Evolutionary conservation across 2,113 vertebrate genomes (phyloP), one percentile per base, ranked within the genome.

Genomic region (Amblyornis subalaris): DNA sequence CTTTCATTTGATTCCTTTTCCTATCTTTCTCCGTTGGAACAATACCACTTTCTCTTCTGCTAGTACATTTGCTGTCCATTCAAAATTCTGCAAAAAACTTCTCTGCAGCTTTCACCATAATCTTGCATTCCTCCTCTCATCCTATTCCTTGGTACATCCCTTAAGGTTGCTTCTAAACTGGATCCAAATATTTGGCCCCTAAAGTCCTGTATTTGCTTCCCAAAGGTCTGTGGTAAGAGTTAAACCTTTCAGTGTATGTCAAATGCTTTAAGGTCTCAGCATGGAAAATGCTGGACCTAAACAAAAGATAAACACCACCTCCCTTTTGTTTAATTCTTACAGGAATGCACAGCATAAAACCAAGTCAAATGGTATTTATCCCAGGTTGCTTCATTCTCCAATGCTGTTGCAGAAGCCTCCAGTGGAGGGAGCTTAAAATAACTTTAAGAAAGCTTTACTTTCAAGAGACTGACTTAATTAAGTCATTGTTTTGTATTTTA

Each of bases 361-460:
- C 35, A 36, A 87, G 31, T 19, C 25, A 51, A 78, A 45, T 57
- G 35, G 10, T 58, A 73, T 90, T 75, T 88, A 90, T 69, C 28
- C n/a, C 47, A 64, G 28, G 42, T 72, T 78, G 48, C 16, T 90
- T 64, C 53, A 22, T 72, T 73, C 57, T 90, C 54, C 77, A 83
- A 53, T 90, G 93, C 75, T 95, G 91, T 96, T 95, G 93, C 94
- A 91, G 82, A 95, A 95, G 20, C 84, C 62, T 95, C 94, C 93
- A 95, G 90, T 1, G 95, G 89, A 96, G 95, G 92, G 93, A 95
- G 93, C 89, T 93, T 94, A 94, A 89, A 95, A 96, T 95, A 91
- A 79, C 80, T 80, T 35, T 5, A 50, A 93, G 35, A 73, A 94
- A 50, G 16, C 55, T 79, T 66, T 83, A 77, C 65, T 93, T 90